Conservation (phyloP, 2,113 vertebrate genomes). For the Lates calcarifer region DNA sequence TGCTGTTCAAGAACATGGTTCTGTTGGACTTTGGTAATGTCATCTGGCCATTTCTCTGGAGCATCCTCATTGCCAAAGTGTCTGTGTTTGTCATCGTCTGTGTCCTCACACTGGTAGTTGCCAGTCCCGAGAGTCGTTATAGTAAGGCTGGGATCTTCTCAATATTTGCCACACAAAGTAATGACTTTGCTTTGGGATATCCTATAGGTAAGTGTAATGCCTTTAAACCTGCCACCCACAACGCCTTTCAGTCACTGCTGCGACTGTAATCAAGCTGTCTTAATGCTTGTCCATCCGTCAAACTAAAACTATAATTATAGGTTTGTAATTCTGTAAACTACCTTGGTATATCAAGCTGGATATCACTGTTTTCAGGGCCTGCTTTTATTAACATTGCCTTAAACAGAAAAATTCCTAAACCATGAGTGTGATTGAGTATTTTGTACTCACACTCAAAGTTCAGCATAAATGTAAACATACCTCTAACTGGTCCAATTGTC, state of each 20-base stretch:
- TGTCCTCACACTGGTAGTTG: conserved; percentile 90
- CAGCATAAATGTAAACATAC: neutral
- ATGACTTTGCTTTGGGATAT: conserved; percentile 98
- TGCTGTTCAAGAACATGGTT: conserved; percentile 99
- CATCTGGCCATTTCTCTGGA: conserved; percentile 95
- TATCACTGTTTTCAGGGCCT: neutral
- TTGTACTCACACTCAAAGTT: neutral
- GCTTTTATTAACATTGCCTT: neutral
- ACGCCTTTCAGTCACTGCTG: neutral
- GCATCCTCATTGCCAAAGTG: conserved; percentile 95
- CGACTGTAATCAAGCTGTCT: neutral
- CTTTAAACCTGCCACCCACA: neutral
- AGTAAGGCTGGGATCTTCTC: conserved; percentile 97
- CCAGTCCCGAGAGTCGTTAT: conserved; percentile 90
- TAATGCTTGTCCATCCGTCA: neutral
- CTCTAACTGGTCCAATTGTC: neutral
- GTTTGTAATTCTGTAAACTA: neutral
- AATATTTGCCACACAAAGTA: conserved; percentile 99
- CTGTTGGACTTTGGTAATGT: conserved; percentile 94
- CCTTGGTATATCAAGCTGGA: neutral
- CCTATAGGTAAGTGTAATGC: conserved; percentile 91
- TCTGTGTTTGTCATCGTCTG: conserved; percentile 92
- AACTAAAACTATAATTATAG: conserved; percentile 9
- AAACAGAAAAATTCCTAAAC: neutral
- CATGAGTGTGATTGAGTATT: neutral